phyloP scores from a whole-genome alignment of 2,888 invertebrate species.

The Digitonthophagus gazella region DNA sequence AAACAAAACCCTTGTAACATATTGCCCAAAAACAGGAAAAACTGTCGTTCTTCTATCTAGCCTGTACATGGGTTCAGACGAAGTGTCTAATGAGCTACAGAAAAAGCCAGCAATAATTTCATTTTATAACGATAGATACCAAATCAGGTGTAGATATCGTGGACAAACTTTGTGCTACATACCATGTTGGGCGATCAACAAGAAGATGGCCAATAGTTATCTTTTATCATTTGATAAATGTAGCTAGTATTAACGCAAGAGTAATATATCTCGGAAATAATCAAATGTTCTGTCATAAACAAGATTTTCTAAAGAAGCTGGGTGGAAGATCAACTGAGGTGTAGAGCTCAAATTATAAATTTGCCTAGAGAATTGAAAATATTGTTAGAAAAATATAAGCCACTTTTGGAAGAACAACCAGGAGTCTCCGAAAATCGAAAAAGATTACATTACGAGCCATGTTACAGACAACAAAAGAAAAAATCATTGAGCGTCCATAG shows the following conservation, averaged over 20 bases:
- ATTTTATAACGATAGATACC: conserved; percentile 27
- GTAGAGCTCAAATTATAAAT: too few species aligned
- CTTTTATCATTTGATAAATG: conserved; percentile 21
- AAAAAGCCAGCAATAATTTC: conserved; percentile 23
- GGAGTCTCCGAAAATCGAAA: too few species aligned
- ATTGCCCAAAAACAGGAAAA: conserved; percentile 34
- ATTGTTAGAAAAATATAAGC: too few species aligned
- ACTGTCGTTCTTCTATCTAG: conserved; percentile 11
- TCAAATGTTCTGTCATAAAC: too few species aligned
- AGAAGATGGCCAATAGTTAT: conserved; percentile 29
- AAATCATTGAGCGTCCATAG: too few species aligned
- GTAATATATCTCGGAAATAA: conserved; percentile 18
- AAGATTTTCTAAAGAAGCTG: too few species aligned
- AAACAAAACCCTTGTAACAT: conserved; percentile 36
- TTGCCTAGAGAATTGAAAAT: too few species aligned
- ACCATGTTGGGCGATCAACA: conserved; percentile 20
- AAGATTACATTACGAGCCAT: too few species aligned
- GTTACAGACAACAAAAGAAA: too few species aligned
- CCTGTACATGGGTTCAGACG: conserved; percentile 4
- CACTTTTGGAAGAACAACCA: too few species aligned
- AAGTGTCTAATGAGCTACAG: background rate
- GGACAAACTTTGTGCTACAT: conserved; percentile 26
- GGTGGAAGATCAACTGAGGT: too few species aligned
- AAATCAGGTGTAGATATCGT: conserved; percentile 27
- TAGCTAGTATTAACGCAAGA: conserved; percentile 17